Evolutionary conservation across 2,888 invertebrate species (phyloP), one percentile per base, ranked within the genome.

Genomic region (Amblyjoppa proteus): DNA sequence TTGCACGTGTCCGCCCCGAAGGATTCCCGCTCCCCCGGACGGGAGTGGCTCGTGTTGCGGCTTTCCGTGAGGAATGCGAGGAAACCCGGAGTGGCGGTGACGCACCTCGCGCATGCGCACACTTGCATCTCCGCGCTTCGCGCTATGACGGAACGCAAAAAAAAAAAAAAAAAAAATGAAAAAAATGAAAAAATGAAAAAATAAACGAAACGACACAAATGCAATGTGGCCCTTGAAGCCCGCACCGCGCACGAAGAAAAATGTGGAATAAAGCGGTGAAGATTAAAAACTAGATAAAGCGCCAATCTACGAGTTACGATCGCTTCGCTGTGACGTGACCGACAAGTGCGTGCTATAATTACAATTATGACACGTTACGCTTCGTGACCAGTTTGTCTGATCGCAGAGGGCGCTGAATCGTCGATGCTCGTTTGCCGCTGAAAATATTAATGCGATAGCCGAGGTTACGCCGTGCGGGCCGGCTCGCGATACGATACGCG

Each of bases 1-100:
- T 38, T 53, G 66, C 49, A n/a, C 28, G 61, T 49, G 64, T 68
- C 66, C 66, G 56, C 66, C 56, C 71, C 69, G 28, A 83, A 71
- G 83, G 78, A 71, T 73, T 56, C 61, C 34, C 79, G 64, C 56
- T 69, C 11, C 51, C 34, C 61, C 16, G 28, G 4, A 25, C 25
- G 28, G 58, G 58, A 28, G 28, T 9, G 58, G 58, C 58, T 25
- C 31, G 11, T 45, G 28, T 34, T 34, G 49, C 31, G 11, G 9
- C 61, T 61, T 13, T 64, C 34, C 25, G 9, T 0, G 49, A 20
- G 75, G 64, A 75, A 75, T 75, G 49, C 64, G 64, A 28, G 74
- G 49, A 31, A 64, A 75, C 45, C 45, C 45, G 34, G 49, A n/a
- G 64, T 64, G 7, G 51, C 64, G 75, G 75, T 64, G 75, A 34